Conservation (phyloP, 2,888 invertebrate species). For the Drosophila pullipes region DNA sequence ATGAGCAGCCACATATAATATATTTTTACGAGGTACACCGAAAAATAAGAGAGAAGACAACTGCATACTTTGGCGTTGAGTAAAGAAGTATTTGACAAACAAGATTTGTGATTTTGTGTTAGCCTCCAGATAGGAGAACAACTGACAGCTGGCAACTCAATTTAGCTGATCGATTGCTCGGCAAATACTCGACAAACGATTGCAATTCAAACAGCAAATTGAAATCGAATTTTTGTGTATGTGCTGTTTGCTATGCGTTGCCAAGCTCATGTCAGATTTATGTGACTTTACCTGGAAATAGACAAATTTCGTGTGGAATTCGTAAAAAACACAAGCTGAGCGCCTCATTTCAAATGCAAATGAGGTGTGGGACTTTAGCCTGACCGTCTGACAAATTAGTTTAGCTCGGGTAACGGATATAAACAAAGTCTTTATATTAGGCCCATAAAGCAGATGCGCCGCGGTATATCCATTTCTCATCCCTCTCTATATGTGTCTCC, state of each 20-base stretch:
- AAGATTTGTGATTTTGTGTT: slow-evolving; percentile 35
- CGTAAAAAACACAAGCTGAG: slow-evolving; percentile 71
- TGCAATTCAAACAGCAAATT: slow-evolving; percentile 27
- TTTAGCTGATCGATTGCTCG: slow-evolving; percentile 59
- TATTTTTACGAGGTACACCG: not conserved
- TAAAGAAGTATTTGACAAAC: slow-evolving; percentile 23
- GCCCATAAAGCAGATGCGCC: slow-evolving; percentile 41
- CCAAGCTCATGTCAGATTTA: slow-evolving; percentile 43
- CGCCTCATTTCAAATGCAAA: slow-evolving; percentile 78
- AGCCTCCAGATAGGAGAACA: slow-evolving; percentile 11
- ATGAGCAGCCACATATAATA: not conserved
- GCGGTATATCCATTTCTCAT: not conserved
- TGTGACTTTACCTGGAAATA: slow-evolving; percentile 41
- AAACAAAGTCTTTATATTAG: slow-evolving; percentile 62
- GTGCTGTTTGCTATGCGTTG: slow-evolving; percentile 13
- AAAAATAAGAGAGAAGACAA: not conserved
- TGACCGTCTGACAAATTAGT: slow-evolving; percentile 66
- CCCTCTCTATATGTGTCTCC: not conserved
- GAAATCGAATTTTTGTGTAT: slow-evolving; percentile 24
- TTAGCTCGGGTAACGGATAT: slow-evolving; percentile 45
- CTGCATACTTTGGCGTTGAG: not conserved
- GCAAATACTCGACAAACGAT: slow-evolving; percentile 34
- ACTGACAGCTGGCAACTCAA: slow-evolving; percentile 43
- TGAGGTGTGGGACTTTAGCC: slow-evolving; percentile 32
- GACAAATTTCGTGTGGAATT: slow-evolving; percentile 47